These are phyloP conservation scores for Apodemia zela DNA, from an alignment of 2,888 invertebrate species.

Conservation along the genomic window DNA sequence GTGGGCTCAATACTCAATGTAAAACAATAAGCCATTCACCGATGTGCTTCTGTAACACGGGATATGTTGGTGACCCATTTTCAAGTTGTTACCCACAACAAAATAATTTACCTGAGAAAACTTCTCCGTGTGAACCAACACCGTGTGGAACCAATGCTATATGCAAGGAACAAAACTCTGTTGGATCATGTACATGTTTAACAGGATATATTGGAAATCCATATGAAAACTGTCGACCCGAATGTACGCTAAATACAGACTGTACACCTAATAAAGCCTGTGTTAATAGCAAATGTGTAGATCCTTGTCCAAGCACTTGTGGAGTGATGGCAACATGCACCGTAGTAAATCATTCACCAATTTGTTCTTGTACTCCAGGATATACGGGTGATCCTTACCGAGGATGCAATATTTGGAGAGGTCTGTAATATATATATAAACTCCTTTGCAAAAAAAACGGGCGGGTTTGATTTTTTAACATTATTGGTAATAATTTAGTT, in stretches of 20 bases:
- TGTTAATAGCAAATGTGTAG: slow-evolving; percentile 86
- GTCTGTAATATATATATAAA: slow-evolving; percentile 36
- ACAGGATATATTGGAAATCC: slow-evolving; percentile 88
- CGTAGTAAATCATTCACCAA: slow-evolving; percentile 85
- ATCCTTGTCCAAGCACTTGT: slow-evolving; percentile 90
- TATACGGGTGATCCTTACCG: slow-evolving; percentile 88
- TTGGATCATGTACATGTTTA: slow-evolving; percentile 85
- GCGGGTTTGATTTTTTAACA: too few species aligned
- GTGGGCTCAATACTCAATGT: slow-evolving; percentile 86
- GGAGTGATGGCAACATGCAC: slow-evolving; percentile 86
- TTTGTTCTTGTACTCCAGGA: slow-evolving; percentile 83
- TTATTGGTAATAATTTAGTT: too few species aligned
- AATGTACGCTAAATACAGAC: slow-evolving; percentile 86
- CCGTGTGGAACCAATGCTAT: slow-evolving; percentile 83
- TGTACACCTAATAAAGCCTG: slow-evolving; percentile 86
- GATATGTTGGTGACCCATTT: slow-evolving; percentile 86
- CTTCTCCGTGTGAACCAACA: slow-evolving; percentile 81
- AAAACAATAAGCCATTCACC: slow-evolving; percentile 87
- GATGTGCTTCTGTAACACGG: slow-evolving; percentile 84
- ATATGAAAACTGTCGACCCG: slow-evolving; percentile 88
- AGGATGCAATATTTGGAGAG: slow-evolving; percentile 71
- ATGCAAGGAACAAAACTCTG: slow-evolving; percentile 80
- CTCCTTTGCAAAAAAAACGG: too few species aligned
- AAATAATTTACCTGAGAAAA: slow-evolving; percentile 58
- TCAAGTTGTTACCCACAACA: slow-evolving; percentile 74